Evolutionary conservation across 2,888 invertebrate genomes (phyloP).

Genomic region (Alsophila aescularia): DNA sequence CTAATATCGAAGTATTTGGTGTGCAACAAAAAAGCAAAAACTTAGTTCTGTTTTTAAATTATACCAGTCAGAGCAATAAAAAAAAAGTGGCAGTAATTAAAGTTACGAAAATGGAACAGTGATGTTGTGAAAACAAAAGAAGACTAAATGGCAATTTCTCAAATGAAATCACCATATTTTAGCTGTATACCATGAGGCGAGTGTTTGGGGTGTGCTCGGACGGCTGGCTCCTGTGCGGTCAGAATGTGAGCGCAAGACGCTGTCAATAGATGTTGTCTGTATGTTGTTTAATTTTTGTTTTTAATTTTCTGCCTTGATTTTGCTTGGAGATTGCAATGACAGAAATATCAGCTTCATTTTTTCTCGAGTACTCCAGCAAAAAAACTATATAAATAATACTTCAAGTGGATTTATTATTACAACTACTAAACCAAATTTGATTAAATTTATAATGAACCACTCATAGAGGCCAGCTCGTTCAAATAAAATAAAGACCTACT

Average conservation of each 20-base stretch:
- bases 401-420: too few species aligned
- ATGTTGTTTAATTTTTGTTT: conserved; percentile 63
- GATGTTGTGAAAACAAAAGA: conserved; percentile 11
- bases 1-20: too few species aligned
- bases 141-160: conserved; percentile 58
- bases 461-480: too few species aligned
- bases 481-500: too few species aligned
- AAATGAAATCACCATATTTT: conserved; percentile 46
- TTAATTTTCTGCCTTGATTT: conserved; percentile 40
- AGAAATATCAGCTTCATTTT: not conserved
- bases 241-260: conserved; percentile 78
- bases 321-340: conserved; percentile 20
- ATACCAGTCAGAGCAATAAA: conserved; percentile 5
- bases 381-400: too few species aligned
- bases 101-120: conserved; percentile 12
- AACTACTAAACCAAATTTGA: too few species aligned
- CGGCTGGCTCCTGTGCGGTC: conserved; percentile 80
- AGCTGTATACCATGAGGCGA: conserved; percentile 69
- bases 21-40: too few species aligned
- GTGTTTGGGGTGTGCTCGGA: conserved; percentile 84
- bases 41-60: too few species aligned
- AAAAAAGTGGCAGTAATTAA: not conserved
- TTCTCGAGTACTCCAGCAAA: too few species aligned
- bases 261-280: conserved; percentile 81
- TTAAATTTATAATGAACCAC: too few species aligned